Evolutionary conservation across 1,140 invertebrate genomes (phyloP).

Genomic region (Carposina sasakii): DNA sequence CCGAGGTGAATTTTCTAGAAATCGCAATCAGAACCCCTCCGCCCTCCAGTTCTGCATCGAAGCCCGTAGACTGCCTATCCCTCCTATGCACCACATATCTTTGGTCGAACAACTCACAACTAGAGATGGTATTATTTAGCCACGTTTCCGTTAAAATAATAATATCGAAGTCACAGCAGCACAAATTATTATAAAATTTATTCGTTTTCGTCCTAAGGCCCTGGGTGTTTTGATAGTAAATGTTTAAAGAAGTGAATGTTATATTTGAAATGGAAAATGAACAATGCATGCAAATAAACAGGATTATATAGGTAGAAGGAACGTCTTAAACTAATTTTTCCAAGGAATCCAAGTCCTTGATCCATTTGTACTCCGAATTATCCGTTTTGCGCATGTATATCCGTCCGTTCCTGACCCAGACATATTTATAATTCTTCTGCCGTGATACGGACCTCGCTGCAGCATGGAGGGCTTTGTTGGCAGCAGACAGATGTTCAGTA

Average conservation of each 20-base stretch:
- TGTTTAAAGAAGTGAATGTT: slow-evolving; percentile 14
- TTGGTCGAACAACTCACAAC: slow-evolving; percentile 9
- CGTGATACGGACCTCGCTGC: slow-evolving; percentile 15
- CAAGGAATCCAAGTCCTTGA: slow-evolving; percentile 15
- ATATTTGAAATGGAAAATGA: not conserved
- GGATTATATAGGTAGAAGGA: not conserved
- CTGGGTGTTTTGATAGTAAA: slow-evolving; percentile 27
- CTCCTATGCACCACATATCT: slow-evolving; percentile 9
- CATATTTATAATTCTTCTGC: slow-evolving; percentile 24
- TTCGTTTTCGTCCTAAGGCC: slow-evolving; percentile 7
- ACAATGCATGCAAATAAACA: not conserved
- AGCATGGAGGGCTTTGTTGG: slow-evolving; percentile 21
- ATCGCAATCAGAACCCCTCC: slow-evolving; percentile 11
- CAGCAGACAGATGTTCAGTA: slow-evolving; percentile 26
- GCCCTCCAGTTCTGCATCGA: not conserved
- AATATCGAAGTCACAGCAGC: slow-evolving; percentile 1
- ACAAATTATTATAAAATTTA: not conserved
- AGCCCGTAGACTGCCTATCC: not conserved
- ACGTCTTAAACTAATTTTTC: not conserved
- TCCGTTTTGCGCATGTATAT: slow-evolving; percentile 25
- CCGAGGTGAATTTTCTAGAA: not conserved
- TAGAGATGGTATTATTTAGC: not conserved
- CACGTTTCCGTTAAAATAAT: slow-evolving; percentile 7
- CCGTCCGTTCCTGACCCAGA: slow-evolving; percentile 29
- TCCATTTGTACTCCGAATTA: slow-evolving; percentile 17